These are phyloP conservation scores for Capitulum mitella DNA, from an alignment of 2,888 invertebrate genomes.

Conservation along the genomic window DNA sequence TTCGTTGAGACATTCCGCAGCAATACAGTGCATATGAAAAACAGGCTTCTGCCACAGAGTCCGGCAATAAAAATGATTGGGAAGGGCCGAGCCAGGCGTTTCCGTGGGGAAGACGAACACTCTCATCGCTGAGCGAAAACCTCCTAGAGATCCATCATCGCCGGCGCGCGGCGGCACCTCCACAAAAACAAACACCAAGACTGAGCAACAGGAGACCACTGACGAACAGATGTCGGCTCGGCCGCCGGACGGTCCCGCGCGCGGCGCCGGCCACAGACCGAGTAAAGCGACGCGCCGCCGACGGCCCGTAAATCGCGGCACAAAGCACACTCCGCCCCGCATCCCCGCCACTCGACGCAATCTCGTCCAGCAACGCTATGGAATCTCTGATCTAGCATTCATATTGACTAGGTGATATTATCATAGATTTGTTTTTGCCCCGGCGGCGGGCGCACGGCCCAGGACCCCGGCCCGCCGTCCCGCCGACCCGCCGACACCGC, in stretches of 20 bases:
- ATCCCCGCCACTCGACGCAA: background rate
- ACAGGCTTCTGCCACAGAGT: too few relatives aligned
- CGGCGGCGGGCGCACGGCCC: too few relatives aligned
- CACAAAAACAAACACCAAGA: background rate
- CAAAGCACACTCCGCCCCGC: background rate
- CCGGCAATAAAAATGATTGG: too few relatives aligned
- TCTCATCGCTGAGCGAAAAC: background rate
- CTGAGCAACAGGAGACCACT: background rate
- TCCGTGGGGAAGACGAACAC: background rate
- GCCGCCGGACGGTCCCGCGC: background rate
- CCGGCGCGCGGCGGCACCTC: background rate
- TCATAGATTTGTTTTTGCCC: background rate
- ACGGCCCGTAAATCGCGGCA: background rate
- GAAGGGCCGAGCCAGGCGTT: background rate
- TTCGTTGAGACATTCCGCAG: too few relatives aligned
- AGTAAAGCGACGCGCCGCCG: too few relatives aligned
- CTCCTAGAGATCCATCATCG: background rate
- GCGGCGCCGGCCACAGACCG: too few relatives aligned
- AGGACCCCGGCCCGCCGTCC: too few relatives aligned
- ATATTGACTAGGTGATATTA: conserved; percentile 11
- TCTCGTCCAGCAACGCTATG: background rate
- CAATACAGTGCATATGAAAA: too few relatives aligned
- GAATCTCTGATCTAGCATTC: background rate
- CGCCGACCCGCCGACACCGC: too few relatives aligned
- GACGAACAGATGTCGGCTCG: background rate